Conservation (phyloP, 1,140 invertebrate genomes). For the Onthophagus taurus region DNA sequence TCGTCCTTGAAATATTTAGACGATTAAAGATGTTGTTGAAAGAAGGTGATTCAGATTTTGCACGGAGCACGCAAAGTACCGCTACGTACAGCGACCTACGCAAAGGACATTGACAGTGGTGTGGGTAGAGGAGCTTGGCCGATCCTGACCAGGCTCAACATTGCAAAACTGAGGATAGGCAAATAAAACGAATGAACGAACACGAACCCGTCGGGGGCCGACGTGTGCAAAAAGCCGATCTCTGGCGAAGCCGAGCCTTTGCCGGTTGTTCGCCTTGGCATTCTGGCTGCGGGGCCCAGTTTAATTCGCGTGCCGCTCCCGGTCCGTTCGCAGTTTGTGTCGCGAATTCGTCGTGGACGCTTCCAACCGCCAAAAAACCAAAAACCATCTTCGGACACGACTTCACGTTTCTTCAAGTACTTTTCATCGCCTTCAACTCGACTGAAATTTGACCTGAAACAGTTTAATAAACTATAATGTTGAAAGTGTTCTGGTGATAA, state of each 20-base stretch:
- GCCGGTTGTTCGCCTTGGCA: neutral
- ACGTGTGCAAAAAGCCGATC: constrained; percentile 28
- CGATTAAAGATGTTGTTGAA: too few relatives aligned
- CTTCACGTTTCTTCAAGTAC: too few relatives aligned
- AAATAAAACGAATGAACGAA: constrained; percentile 16
- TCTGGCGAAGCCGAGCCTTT: constrained; percentile 16
- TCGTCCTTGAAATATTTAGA: too few relatives aligned
- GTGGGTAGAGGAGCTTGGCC: constrained; percentile 17
- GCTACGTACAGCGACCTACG: constrained; percentile 30
- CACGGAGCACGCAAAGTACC: constrained; percentile 26
- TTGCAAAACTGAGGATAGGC: constrained; percentile 27
- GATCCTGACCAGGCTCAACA: constrained; percentile 35
- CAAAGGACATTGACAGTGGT: constrained; percentile 34
- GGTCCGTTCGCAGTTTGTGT: constrained; percentile 20
- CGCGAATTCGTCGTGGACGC: constrained; percentile 14
- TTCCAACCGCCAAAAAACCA: neutral
- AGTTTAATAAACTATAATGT: too few relatives aligned
- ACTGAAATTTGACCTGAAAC: too few relatives aligned
- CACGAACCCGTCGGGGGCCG: constrained; percentile 4
- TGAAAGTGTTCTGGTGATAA: too few relatives aligned
- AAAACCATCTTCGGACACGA: too few relatives aligned
- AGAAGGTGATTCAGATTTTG: constrained; percentile 13
- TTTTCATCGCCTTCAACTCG: too few relatives aligned
- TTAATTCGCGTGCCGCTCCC: constrained; percentile 6
- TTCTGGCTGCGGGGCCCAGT: too few relatives aligned